phyloP scores from a whole-genome alignment of 2,797 vertebrate species.

The Oreonectes daqikongensis region DNA sequence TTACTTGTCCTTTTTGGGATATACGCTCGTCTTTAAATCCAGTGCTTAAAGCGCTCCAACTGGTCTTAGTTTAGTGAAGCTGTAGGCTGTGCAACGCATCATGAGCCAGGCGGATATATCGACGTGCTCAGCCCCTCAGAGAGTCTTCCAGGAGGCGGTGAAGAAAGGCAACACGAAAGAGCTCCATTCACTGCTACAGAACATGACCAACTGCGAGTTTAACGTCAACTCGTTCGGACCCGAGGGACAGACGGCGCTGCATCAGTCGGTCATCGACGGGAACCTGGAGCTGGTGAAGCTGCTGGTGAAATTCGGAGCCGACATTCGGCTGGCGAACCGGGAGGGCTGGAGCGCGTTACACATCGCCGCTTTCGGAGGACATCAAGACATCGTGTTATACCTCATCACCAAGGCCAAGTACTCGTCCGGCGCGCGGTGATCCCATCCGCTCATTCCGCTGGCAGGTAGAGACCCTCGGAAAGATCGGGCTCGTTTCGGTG shows the following conservation, averaged over 20 bases:
- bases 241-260: conserved; percentile 95
- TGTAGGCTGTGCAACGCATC: conserved; percentile 68
- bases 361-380: conserved; percentile 97
- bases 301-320: conserved; percentile 96
- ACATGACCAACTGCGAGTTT: conserved; percentile 97
- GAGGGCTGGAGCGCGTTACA: conserved; percentile 98
- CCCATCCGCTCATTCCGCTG: conserved; percentile 67
- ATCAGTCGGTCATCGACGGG: conserved; percentile 97
- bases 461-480: conserved; percentile 67
- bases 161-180: conserved; percentile 95
- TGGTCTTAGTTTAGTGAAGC: conserved; percentile 62
- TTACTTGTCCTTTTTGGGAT: conserved; percentile 77
- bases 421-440: conserved; percentile 89
- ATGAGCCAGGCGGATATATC: conserved; percentile 96
- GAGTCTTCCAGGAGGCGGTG: conserved; percentile 97
- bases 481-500: conserved; percentile 63
- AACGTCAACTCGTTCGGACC: conserved; percentile 98
- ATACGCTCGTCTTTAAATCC: too few species aligned
- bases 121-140: conserved; percentile 88
- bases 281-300: conserved; percentile 98
- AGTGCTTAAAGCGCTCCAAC: conserved; percentile 67
- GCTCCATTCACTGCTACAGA: conserved; percentile 93
- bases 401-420: conserved; percentile 99
- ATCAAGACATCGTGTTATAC: conserved; percentile 99
- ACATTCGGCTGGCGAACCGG: conserved; percentile 95